Base-by-base conservation (phyloP, 1,140 invertebrate species). In the Drosophila busckii region DNA sequence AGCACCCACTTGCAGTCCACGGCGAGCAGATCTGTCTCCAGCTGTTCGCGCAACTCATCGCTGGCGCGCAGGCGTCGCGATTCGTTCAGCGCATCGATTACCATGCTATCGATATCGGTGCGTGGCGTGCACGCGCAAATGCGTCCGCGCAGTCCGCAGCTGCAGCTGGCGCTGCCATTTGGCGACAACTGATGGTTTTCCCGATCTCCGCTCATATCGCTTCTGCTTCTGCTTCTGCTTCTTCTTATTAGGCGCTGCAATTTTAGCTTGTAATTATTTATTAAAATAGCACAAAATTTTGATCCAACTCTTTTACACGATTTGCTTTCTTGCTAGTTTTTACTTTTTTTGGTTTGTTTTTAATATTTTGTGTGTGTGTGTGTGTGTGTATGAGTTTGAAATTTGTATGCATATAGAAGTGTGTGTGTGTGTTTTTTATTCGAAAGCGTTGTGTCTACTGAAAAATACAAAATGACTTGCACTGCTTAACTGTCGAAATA, bases 1-100 rank as follows among this genome's bases (percentile, higher is more conserved):
- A 54, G 15, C 34, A 40, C 19, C 49, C 49, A 54, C 7, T 45
- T 54, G 4, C 8, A 8, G 3, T 59, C 48, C 2, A 35, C 48
- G 4, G 31, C 48, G 10, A 42, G 4, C 8, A 59, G 13, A 25
- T 59, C 40, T 6, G 3, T 22, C 1, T 54, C 50, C 4, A 60
- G 19, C 6, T 34, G 17, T 0, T 16, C 4, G 4, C 9, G 6
- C 16, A 45, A 1, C 6, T 26, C 25, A 0, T 34, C 20, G 2
- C 34, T 22, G 6, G 19, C 22, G 0, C 9, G 16, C 12, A 52
- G 9, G 0, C 19, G 13, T 8, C 23, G 9, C 15, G 34, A 19
- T n/a, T 29, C 16, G 22, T 38, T 38, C 10, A 49, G n/a, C 32
- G 28, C 22, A 9, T 38, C 15, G 16, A 38, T 38, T 9, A 37